phyloP scores from a whole-genome alignment of 2,888 invertebrate genomes.

The Clunio marinus region DNA sequence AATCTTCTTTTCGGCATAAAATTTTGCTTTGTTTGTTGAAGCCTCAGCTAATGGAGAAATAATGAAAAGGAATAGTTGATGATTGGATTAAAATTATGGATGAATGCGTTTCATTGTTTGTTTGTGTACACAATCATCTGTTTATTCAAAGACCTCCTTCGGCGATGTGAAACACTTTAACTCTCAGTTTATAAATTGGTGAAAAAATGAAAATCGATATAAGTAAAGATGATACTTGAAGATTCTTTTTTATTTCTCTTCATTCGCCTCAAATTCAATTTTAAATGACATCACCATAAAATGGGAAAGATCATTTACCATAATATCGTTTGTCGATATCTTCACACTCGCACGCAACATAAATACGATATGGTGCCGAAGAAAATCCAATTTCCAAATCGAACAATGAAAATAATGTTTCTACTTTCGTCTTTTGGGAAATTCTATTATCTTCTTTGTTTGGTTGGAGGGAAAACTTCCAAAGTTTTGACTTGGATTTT shows the following conservation, averaged over 20 bases:
- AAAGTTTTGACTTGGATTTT: not conserved
- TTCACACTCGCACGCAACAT: conserved; percentile 25
- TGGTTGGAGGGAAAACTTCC: not conserved
- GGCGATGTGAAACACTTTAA: not conserved
- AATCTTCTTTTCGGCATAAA: conserved; percentile 1
- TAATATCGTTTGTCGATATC: conserved; percentile 35
- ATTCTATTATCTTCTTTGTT: conserved; percentile 27
- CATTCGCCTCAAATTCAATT: conserved; percentile 30
- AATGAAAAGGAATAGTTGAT: conserved; percentile 37
- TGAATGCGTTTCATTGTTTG: conserved; percentile 20
- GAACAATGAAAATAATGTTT: conserved; percentile 23
- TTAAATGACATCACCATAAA: conserved; percentile 38
- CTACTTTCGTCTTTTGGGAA: not conserved
- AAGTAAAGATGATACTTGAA: conserved; percentile 4
- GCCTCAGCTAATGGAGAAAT: conserved; percentile 33
- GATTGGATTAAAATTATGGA: conserved; percentile 4
- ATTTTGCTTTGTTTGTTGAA: conserved; percentile 9
- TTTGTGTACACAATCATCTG: no score
- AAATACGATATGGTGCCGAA: not conserved
- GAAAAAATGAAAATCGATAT: conserved; percentile 28
- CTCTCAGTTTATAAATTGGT: not conserved
- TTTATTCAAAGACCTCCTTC: conserved; percentile 1
- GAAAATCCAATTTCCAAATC: conserved; percentile 33
- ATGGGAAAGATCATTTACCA: conserved; percentile 35
- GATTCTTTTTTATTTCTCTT: no score